phyloP scores from a whole-genome alignment of 2,113 vertebrate genomes.

The rat (Rattus norvegicus) region GRCr8 NC_086019.1:97040501-97041000 shows the following conservation, averaged over 20 bases:
- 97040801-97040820: constrained; percentile 84
- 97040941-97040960: fast-evolving
- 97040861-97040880: constrained; percentile 86
- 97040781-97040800: constrained; percentile 80
- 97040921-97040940: constrained; percentile 80
- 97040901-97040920: constrained; percentile 85
- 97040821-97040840: constrained; percentile 87
- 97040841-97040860: constrained; percentile 86
- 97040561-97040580: background rate
- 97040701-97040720: fast-evolving
- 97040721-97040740: background rate
- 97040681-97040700: fast-evolving
- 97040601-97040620: fast-evolving
- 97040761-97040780: background rate
- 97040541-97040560: background rate
- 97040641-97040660: background rate
- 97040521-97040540: too few species aligned
- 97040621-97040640: background rate
- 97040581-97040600: background rate
- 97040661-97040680: fast-evolving
- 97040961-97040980: background rate
- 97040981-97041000: background rate
- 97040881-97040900: constrained; percentile 88
- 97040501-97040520: too few species aligned
- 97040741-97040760: background rate